Percentiles rank a stretch among this genome's conserved stretches.
Conservation (phyloP, 2,797 vertebrate species). For the Melanotaenia boesemani region DNA sequence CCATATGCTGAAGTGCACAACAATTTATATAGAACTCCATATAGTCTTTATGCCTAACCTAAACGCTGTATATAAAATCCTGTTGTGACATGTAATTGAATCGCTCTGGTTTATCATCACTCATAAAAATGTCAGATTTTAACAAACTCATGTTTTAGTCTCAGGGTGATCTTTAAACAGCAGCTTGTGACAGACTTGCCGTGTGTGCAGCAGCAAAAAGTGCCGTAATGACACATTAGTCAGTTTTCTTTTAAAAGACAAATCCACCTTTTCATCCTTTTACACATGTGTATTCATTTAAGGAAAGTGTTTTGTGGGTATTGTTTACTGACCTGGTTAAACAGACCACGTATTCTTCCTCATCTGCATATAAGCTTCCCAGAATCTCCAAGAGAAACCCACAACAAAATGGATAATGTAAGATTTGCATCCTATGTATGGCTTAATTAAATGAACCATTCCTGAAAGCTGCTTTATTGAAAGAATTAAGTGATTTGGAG, state of each 20-base stretch:
- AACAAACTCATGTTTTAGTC: conserved; percentile 28
- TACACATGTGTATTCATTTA: background rate
- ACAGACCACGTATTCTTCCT: no score
- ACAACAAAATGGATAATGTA: background rate
- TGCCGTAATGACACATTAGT: conserved; percentile 16
- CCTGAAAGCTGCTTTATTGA: background rate
- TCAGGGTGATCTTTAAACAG: conserved; percentile 21
- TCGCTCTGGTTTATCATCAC: conserved; percentile 26
- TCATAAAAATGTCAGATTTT: conserved; percentile 16
- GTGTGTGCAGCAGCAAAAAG: background rate
- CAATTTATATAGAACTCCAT: conserved; percentile 15
- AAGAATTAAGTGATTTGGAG: background rate
- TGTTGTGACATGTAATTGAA: conserved; percentile 33
- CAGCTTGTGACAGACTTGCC: background rate
- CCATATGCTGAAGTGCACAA: conserved; percentile 33
- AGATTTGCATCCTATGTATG: background rate
- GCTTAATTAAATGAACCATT: background rate
- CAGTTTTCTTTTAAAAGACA: conserved; percentile 14
- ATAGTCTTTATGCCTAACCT: conserved; percentile 28
- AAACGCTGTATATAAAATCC: conserved; percentile 12
- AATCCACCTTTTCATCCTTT: conserved; percentile 5
- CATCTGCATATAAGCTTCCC: background rate
- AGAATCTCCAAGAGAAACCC: background rate
- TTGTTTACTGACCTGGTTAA: background rate
- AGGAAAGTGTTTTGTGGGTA: background rate